phyloP scores from a whole-genome alignment of 2,888 invertebrate genomes.

The Trilocha varians region DNA sequence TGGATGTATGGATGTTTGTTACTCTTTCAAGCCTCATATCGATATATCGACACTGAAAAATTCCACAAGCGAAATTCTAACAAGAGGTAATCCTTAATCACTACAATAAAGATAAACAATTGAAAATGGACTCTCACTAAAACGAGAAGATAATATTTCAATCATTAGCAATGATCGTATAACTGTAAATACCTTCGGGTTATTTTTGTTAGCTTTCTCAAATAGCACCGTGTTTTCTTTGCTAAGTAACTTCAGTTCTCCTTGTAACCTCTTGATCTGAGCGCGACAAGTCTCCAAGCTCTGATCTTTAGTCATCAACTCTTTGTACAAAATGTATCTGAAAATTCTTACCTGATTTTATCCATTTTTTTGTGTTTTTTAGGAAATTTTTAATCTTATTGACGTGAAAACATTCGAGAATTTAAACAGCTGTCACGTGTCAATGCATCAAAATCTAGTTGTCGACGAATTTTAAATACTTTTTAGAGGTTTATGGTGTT shows the following conservation, averaged over 20 bases:
- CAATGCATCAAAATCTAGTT: no score
- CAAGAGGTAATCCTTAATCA: no score
- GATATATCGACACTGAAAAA: no score
- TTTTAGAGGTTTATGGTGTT: no score
- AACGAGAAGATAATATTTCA: no score
- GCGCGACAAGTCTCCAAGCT: slow-evolving; percentile 75
- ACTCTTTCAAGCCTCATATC: no score
- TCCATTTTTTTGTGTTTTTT: slow-evolving; percentile 25
- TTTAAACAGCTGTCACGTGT: background rate
- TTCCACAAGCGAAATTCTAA: no score
- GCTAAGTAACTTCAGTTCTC: slow-evolving; percentile 75
- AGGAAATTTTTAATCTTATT: slow-evolving; percentile 9
- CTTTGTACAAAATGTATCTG: slow-evolving; percentile 77
- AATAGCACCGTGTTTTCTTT: slow-evolving; percentile 75
- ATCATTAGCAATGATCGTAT: no score
- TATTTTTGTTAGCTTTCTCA: slow-evolving; percentile 61
- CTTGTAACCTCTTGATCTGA: slow-evolving; percentile 75
- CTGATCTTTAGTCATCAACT: slow-evolving; percentile 76
- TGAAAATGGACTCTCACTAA: no score
- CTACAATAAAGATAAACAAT: no score
- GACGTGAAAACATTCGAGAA: background rate
- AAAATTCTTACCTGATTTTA: slow-evolving; percentile 37
- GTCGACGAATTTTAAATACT: no score
- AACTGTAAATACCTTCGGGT: slow-evolving; percentile 38
- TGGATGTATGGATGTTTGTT: no score